These are phyloP conservation scores for Caenorhabditis briggsae DNA, from an alignment of 1,140 invertebrate genomes.

Conservation along the genomic window DNA sequence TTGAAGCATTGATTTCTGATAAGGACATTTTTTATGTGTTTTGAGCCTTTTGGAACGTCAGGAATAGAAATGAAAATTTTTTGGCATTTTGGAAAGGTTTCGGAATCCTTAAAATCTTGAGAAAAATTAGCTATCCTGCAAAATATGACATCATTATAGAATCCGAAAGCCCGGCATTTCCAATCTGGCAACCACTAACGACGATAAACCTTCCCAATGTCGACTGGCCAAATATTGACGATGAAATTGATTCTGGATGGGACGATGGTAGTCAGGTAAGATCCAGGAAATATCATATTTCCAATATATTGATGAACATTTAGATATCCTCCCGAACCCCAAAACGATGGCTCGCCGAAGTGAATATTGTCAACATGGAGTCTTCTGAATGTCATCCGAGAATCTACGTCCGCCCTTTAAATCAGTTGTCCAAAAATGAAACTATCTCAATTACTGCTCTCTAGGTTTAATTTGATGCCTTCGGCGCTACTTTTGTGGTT, in stretches of 20 bases:
- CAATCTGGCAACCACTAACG: conserved; percentile 67
- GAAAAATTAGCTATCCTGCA: neutral
- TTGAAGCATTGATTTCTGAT: neutral
- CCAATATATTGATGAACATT: neutral
- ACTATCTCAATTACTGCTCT: conserved; percentile 54
- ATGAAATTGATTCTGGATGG: conserved; percentile 64
- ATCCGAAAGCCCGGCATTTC: conserved; percentile 47
- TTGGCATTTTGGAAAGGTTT: no score
- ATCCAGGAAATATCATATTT: neutral
- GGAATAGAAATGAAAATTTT: neutral
- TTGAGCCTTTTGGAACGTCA: neutral
- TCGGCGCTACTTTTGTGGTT: neutral
- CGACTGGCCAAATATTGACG: conserved; percentile 58
- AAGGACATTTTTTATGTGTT: neutral
- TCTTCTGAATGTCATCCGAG: conserved; percentile 47
- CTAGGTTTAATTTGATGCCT: conserved; percentile 2
- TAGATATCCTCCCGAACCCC: conserved; percentile 12
- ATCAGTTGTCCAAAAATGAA: conserved; percentile 12
- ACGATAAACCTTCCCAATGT: conserved; percentile 55
- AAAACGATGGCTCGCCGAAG: conserved; percentile 66
- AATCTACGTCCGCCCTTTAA: conserved; percentile 61
- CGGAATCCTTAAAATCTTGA: no score
- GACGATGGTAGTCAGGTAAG: conserved; percentile 62
- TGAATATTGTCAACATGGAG: conserved; percentile 65
- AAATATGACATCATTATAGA: conserved; percentile 27